Evolutionary conservation across 2,113 vertebrate genomes (phyloP).

Genomic region (Scalopus aquaticus): DNA sequence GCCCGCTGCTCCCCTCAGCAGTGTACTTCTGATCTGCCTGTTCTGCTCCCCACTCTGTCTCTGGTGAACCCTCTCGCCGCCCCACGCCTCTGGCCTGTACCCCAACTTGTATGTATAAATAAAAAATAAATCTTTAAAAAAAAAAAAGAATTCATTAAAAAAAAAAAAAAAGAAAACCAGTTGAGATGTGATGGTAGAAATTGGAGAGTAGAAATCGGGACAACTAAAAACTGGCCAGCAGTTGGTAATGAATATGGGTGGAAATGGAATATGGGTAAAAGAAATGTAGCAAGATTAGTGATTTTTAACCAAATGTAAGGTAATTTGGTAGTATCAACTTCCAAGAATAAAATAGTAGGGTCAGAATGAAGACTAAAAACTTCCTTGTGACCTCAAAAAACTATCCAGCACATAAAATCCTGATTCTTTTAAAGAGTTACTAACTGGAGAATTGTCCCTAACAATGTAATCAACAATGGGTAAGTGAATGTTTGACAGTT

Average conservation of each 20-base stretch:
- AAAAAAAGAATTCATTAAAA: too few species aligned
- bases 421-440: neutral
- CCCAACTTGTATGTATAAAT: too few species aligned
- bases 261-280: neutral
- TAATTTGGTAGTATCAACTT: neutral
- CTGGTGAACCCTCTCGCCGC: too few species aligned
- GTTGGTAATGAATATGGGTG: neutral
- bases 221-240: neutral
- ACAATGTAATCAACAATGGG: neutral
- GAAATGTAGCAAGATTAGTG: neutral
- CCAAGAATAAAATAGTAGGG: neutral
- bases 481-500: neutral
- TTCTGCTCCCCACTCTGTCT: too few species aligned
- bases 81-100: too few species aligned
- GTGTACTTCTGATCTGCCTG: too few species aligned
- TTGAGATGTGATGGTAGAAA: neutral
- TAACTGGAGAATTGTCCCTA: neutral
- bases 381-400: neutral
- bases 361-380: neutral
- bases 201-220: neutral
- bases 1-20: too few species aligned
- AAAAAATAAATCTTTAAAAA: too few species aligned
- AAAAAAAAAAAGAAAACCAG: too few species aligned
- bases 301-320: neutral
- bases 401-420: neutral